These are phyloP conservation scores for Leuciscus idus DNA, from an alignment of 2,113 vertebrate genomes.

Conservation along the genomic window DNA sequence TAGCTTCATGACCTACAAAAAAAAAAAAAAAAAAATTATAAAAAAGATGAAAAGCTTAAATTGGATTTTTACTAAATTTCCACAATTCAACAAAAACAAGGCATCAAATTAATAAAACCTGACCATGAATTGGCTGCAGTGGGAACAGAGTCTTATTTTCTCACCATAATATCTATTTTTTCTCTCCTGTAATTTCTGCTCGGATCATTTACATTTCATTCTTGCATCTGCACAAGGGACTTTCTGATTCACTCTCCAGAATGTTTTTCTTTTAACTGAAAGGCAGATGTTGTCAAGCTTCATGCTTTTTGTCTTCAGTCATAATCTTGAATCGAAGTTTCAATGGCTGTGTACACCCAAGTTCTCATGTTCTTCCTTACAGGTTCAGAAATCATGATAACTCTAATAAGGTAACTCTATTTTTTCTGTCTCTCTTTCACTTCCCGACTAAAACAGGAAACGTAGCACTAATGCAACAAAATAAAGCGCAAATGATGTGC, in stretches of 20 bases:
- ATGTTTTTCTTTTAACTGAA: constrained; percentile 1
- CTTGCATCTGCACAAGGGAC: neutral
- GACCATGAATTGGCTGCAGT: no score
- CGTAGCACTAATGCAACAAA: neutral
- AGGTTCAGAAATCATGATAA: neutral
- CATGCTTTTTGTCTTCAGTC: neutral
- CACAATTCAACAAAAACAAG: no score
- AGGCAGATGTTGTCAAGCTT: constrained; percentile 44
- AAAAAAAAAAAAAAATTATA: no score
- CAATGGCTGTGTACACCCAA: neutral
- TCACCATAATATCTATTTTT: neutral
- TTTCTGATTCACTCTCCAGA: neutral
- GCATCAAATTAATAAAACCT: no score
- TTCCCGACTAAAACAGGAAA: neutral
- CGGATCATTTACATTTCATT: neutral
- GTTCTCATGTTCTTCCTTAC: neutral
- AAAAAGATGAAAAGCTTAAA: no score
- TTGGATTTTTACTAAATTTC: no score
- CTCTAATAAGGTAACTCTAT: neutral
- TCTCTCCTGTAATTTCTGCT: neutral
- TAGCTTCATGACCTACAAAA: no score
- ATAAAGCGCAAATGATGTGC: neutral
- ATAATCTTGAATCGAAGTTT: constrained; percentile 1
- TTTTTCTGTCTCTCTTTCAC: neutral
- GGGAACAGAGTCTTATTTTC: no score